Conservation (phyloP, 1,140 invertebrate genomes). For the Euwallacea similis region DNA sequence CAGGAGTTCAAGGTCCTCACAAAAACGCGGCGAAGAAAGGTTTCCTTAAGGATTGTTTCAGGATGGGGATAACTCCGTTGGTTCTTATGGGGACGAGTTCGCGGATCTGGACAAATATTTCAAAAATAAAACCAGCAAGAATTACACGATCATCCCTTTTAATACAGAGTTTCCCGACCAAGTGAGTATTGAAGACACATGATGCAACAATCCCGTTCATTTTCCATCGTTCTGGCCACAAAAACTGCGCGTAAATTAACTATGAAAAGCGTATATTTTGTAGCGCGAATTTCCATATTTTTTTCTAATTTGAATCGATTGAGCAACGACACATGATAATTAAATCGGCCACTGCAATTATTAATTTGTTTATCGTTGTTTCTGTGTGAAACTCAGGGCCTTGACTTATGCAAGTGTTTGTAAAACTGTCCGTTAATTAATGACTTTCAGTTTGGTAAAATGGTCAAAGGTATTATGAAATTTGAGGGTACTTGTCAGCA, state of each 20-base stretch:
- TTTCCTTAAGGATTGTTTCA: slow-evolving; percentile 2
- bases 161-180: slow-evolving; percentile 12
- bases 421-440: too few species aligned
- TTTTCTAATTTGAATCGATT: slow-evolving; percentile 17
- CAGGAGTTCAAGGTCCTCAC: neutral
- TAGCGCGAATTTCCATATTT: slow-evolving; percentile 23
- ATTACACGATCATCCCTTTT: slow-evolving; percentile 30
- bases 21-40: neutral
- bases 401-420: slow-evolving; percentile 5
- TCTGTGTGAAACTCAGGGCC: slow-evolving; percentile 22
- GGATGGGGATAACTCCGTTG: slow-evolving; percentile 12
- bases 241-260: slow-evolving; percentile 21
- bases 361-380: slow-evolving; percentile 10
- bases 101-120: slow-evolving; percentile 16
- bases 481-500: too few species aligned
- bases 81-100: slow-evolving; percentile 6
- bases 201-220: neutral
- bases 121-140: neutral
- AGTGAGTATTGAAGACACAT: slow-evolving; percentile 13
- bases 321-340: slow-evolving; percentile 21
- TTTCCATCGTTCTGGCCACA: slow-evolving; percentile 8
- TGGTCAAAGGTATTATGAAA: too few species aligned
- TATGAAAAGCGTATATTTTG: slow-evolving; percentile 22
- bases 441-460: too few species aligned
- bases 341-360: slow-evolving; percentile 18